Conservation (phyloP, 2,797 vertebrate species). For the Buceros bicornis region DNA sequence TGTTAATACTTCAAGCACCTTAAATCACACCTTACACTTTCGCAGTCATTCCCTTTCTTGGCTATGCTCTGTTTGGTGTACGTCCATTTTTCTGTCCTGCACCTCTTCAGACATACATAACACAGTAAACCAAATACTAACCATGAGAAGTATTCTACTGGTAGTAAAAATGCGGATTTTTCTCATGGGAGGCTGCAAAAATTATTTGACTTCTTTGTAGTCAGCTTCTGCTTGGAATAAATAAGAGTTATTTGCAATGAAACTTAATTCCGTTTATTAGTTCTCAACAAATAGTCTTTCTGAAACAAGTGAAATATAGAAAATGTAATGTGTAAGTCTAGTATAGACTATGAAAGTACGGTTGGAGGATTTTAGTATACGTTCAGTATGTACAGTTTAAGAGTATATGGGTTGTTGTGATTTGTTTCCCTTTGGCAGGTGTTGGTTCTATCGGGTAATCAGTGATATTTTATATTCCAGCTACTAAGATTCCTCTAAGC, state of each 20-base stretch:
- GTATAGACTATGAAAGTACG: background rate
- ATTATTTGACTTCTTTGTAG: background rate
- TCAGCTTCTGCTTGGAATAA: background rate
- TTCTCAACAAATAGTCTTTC: background rate
- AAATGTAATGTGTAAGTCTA: background rate
- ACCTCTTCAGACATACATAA: background rate
- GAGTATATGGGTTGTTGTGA: background rate
- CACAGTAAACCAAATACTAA: background rate
- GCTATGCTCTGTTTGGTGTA: background rate
- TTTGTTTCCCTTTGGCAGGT: background rate
- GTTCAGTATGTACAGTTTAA: background rate
- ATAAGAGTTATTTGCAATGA: background rate
- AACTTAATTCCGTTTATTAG: background rate
- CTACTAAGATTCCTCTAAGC: background rate
- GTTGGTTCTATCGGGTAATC: background rate
- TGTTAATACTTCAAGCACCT: background rate
- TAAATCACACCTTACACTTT: background rate
- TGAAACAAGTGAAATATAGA: background rate
- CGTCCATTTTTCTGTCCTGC: background rate
- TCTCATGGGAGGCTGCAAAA: background rate
- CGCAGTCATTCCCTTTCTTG: background rate
- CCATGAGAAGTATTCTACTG: background rate
- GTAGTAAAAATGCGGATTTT: background rate
- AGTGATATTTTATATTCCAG: background rate
- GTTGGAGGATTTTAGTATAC: background rate